Evolutionary conservation across 1,140 invertebrate genomes (phyloP).

Genomic region (Atta texana): DNA sequence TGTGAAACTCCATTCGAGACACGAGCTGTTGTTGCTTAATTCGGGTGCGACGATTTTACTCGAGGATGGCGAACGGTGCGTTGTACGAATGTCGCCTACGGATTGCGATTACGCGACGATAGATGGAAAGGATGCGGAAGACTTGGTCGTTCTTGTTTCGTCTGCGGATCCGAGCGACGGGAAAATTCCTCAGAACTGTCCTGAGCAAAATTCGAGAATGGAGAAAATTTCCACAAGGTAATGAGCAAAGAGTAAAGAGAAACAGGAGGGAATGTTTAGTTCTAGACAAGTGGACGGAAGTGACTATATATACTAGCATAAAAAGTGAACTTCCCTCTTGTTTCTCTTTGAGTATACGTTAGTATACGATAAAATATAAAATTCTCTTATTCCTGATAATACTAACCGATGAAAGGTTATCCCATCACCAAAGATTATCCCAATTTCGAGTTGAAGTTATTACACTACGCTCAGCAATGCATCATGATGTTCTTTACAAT

Average conservation of each 20-base stretch:
- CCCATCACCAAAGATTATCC: too few relatives aligned
- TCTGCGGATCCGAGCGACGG: constrained; percentile 70
- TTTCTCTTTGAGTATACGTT: too few relatives aligned
- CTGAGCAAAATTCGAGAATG: constrained; percentile 8
- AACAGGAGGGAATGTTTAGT: too few relatives aligned
- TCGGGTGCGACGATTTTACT: constrained; percentile 87
- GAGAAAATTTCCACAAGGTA: constrained; percentile 69
- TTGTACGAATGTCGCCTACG: constrained; percentile 87
- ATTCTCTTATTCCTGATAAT: too few relatives aligned
- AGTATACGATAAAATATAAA: too few relatives aligned
- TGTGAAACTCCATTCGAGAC: constrained; percentile 86
- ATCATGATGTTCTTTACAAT: too few relatives aligned
- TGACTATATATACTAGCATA: too few relatives aligned
- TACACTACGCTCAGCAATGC: too few relatives aligned
- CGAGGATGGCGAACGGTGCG: constrained; percentile 83
- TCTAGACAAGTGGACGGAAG: too few relatives aligned
- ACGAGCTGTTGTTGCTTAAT: constrained; percentile 88
- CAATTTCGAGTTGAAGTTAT: too few relatives aligned
- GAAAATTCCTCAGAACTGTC: neutral
- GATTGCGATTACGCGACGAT: constrained; percentile 87
- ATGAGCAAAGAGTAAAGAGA: neutral
- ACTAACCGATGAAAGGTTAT: too few relatives aligned
- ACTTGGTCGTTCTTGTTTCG: constrained; percentile 86
- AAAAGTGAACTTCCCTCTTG: too few relatives aligned
- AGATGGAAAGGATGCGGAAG: constrained; percentile 87